Conservation (phyloP, 2,888 invertebrate species). For the Incurvaria masculella region DNA sequence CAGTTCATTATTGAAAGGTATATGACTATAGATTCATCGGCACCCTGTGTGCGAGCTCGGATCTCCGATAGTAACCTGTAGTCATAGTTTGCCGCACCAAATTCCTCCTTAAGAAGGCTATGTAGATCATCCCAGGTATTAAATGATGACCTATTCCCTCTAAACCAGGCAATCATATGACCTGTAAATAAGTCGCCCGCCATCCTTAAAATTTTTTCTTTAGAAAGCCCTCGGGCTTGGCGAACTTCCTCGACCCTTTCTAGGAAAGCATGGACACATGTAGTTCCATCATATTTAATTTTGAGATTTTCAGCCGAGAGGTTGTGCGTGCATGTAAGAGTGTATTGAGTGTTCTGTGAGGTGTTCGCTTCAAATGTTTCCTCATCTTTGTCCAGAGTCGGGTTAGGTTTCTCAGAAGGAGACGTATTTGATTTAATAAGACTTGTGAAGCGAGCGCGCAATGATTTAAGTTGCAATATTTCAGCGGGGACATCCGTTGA, state of each 20-base stretch:
- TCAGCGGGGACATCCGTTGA: background rate
- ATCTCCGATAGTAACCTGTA: background rate
- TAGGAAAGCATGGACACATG: background rate
- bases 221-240: background rate
- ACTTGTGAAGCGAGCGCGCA: too few species aligned
- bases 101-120: background rate
- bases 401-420: background rate
- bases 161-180: background rate
- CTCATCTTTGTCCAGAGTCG: background rate
- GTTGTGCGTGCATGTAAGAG: background rate
- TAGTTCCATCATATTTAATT: background rate
- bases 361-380: background rate
- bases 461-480: background rate
- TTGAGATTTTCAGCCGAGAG: background rate
- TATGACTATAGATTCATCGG: background rate
- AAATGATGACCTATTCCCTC: background rate
- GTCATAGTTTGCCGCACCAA: background rate
- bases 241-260: background rate
- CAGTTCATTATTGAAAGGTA: background rate
- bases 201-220: background rate
- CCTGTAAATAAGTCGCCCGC: background rate
- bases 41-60: background rate
- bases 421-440: too few species aligned
- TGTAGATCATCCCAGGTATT: background rate
- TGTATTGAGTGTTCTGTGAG: background rate